These are phyloP conservation scores for Pangasius macronema DNA, from an alignment of 2,797 vertebrate genomes.

Conservation along the genomic window DNA sequence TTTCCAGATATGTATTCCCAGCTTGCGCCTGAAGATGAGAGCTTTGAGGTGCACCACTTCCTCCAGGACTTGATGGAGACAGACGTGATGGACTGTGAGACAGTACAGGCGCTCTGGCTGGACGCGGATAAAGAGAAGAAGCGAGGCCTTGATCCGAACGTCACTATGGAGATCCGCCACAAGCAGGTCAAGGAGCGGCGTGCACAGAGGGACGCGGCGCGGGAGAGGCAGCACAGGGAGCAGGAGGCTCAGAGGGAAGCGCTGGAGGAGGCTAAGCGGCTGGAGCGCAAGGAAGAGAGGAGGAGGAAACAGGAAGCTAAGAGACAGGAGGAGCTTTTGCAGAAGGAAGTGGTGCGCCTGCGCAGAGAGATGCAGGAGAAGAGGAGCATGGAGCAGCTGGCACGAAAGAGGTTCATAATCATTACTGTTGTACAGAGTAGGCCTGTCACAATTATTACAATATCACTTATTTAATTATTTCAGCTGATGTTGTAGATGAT, in stretches of 20 bases:
- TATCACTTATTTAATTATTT: background rate
- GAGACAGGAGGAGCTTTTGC: constrained; percentile 82
- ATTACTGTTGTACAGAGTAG: background rate
- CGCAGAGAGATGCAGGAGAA: constrained; percentile 83
- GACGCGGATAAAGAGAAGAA: constrained; percentile 68
- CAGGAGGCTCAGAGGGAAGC: constrained; percentile 69
- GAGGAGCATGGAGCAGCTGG: constrained; percentile 71
- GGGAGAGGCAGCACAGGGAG: constrained; percentile 73
- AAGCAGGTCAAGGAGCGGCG: constrained; percentile 90
- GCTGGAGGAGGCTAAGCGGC: constrained; percentile 75
- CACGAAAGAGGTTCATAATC: constrained; percentile 74
- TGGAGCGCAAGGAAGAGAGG: constrained; percentile 73
- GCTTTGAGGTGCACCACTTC: constrained; percentile 75
- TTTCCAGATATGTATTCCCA: constrained; percentile 82
- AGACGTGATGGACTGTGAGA: constrained; percentile 74
- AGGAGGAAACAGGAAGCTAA: constrained; percentile 75
- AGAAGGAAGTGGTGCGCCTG: constrained; percentile 85
- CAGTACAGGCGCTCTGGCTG: constrained; percentile 72
- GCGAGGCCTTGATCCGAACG: constrained; percentile 72
- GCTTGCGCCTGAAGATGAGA: constrained; percentile 83
- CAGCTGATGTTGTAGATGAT: background rate
- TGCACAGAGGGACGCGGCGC: constrained; percentile 75
- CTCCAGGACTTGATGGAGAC: constrained; percentile 86
- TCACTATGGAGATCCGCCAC: constrained; percentile 91
- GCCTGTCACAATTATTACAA: background rate